Conservation (phyloP, 2,113 vertebrate species). For the Lasiurus cinereus region DNA sequence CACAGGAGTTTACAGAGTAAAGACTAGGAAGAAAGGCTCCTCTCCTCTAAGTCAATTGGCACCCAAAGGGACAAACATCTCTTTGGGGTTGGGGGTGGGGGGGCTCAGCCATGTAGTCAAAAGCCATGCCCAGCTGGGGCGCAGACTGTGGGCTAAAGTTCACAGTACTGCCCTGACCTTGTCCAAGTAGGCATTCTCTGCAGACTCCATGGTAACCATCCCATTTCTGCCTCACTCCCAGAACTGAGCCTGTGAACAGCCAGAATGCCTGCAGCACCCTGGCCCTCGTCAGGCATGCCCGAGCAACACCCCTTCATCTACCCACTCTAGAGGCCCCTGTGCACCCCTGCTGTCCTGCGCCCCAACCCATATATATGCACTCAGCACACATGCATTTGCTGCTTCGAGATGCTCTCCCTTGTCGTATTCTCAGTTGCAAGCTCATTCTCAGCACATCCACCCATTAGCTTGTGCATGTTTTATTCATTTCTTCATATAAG, state of each 20-base stretch:
- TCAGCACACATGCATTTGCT: rapidly evolving
- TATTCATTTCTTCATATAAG: neutral
- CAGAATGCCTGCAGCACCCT: too few species aligned
- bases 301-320: rapidly evolving
- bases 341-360: neutral
- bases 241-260: neutral
- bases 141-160: neutral
- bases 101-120: neutral
- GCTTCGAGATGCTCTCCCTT: rapidly evolving
- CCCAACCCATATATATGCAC: rapidly evolving
- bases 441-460: rapidly evolving
- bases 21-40: neutral
- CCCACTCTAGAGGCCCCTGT: neutral
- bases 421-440: rapidly evolving
- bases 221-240: neutral
- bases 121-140: neutral
- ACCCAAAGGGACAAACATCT: neutral
- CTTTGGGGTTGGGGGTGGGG: too few species aligned
- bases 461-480: neutral
- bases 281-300: neutral
- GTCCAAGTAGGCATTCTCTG: neutral
- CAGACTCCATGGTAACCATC: rapidly evolving
- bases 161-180: neutral
- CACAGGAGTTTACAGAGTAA: neutral
- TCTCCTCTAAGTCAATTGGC: neutral